These are phyloP conservation scores for Avahi laniger DNA, from an alignment of 2,797 vertebrate species.

Conservation along the genomic window DNA sequence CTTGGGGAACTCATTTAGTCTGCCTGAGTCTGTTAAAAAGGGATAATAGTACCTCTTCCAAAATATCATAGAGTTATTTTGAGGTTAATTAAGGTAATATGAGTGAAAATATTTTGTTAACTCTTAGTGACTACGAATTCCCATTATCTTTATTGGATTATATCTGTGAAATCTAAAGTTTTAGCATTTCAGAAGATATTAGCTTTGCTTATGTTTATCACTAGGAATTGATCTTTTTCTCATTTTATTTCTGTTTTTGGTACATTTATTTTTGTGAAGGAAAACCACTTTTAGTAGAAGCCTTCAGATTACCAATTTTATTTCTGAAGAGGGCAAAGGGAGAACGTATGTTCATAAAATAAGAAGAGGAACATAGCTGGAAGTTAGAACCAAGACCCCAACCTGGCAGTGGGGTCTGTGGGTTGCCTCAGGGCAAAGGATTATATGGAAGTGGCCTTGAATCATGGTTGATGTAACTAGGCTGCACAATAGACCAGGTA, in stretches of 20 bases:
- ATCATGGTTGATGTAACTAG: neutral
- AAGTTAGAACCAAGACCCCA: neutral
- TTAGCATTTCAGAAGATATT: constrained; percentile 23
- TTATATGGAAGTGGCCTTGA: neutral
- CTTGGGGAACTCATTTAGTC: neutral
- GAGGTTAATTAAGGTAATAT: constrained; percentile 23
- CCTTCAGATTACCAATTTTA: constrained; percentile 4
- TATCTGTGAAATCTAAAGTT: neutral
- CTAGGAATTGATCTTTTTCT: neutral
- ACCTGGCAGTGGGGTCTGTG: neutral
- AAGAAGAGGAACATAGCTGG: neutral
- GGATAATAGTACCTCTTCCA: neutral
- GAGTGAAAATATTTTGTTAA: constrained; percentile 44
- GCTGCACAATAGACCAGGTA: neutral
- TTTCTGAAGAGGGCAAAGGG: neutral
- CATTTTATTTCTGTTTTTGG: constrained; percentile 33
- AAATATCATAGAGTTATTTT: constrained; percentile 28
- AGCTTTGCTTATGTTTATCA: constrained; percentile 4
- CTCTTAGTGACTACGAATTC: neutral
- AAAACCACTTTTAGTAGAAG: constrained; percentile 22
- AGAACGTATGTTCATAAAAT: neutral
- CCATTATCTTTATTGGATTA: constrained; percentile 25
- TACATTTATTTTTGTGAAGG: neutral
- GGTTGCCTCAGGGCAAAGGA: neutral
- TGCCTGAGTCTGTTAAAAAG: neutral